These are phyloP conservation scores for Tromatobia lineatoria DNA, from an alignment of 2,888 invertebrate genomes.

Conservation along the genomic window DNA sequence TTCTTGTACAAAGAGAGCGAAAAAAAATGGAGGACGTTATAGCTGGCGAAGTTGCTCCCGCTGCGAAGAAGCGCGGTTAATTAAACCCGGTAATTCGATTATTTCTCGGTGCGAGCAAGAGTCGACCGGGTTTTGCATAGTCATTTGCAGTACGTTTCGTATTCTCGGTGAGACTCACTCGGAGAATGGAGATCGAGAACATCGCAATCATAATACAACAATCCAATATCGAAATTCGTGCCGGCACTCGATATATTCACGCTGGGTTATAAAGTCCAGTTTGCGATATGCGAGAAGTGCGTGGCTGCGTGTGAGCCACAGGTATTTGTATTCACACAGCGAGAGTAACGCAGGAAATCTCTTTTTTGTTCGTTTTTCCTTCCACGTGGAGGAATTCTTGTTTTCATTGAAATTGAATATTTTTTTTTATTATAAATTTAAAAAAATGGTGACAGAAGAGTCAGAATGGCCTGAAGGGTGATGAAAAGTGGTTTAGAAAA, in stretches of 20 bases:
- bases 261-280: not conserved
- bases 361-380: not conserved
- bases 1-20: not conserved
- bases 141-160: conserved; percentile 15
- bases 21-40: conserved; percentile 3
- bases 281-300: not conserved
- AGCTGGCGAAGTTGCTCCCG: conserved; percentile 26
- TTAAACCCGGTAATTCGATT: conserved; percentile 60
- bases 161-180: conserved; percentile 8
- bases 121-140: conserved; percentile 43
- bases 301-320: not conserved
- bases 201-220: not conserved
- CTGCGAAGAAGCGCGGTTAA: conserved; percentile 41
- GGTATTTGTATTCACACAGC: not conserved
- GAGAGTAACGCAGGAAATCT: not conserved
- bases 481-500: no score
- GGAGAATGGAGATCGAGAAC: not conserved
- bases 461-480: no score
- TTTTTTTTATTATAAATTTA: no score
- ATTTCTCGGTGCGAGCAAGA: conserved; percentile 50
- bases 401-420: no score
- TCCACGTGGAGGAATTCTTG: no score
- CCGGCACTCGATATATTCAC: not conserved
- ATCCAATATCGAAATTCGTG: not conserved
- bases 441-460: no score